Percentiles rank a stretch among this genome's conserved stretches.
These are phyloP conservation scores for Puffinus mauretanicus DNA, from an alignment of 2,113 vertebrate genomes.

Conservation along the genomic window DNA sequence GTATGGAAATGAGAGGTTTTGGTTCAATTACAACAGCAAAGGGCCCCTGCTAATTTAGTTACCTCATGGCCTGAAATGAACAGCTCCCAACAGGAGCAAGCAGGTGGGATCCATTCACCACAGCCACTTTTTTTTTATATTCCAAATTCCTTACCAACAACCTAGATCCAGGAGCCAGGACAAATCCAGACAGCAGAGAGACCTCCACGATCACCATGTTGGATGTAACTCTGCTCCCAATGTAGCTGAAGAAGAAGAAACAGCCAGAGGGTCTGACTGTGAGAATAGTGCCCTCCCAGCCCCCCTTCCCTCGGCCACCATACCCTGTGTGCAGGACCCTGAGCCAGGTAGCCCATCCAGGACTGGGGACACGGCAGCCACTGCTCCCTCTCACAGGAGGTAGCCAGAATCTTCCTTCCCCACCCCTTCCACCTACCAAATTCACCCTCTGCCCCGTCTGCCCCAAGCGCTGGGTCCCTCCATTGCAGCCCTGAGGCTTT, in stretches of 20 bases:
- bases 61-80: neutral
- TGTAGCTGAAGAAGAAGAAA: constrained; percentile 50
- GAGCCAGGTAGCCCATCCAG: neutral
- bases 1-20: neutral
- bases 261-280: neutral
- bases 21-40: neutral
- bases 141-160: constrained; percentile 30
- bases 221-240: constrained; percentile 49
- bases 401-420: neutral
- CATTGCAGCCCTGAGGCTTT: neutral
- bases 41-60: neutral
- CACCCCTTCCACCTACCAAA: neutral
- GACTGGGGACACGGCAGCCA: accelerated
- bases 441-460: neutral
- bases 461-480: neutral
- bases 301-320: neutral
- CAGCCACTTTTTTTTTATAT: neutral
- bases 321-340: neutral
- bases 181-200: constrained; percentile 61
- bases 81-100: neutral
- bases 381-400: neutral
- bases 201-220: constrained; percentile 72
- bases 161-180: neutral
- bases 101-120: neutral
- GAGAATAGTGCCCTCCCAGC: neutral